Base-by-base conservation (phyloP, 2,888 invertebrate genomes). In the Aphidius colemani region DNA sequence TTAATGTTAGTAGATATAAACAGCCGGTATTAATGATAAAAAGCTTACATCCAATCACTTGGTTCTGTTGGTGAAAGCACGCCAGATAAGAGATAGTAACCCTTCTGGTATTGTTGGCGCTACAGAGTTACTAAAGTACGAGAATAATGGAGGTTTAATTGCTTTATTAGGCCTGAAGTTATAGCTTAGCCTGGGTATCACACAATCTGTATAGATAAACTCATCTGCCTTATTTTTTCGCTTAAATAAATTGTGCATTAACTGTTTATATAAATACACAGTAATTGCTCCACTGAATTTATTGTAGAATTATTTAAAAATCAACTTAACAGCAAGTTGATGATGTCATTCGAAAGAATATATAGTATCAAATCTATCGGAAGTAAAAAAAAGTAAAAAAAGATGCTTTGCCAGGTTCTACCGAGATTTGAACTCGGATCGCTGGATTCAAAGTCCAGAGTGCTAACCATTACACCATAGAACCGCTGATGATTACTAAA, bases 361-460 rank as follows among this genome's bases (percentile, higher is more conserved):
- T 18, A 18, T 18, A 18, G n/a, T n/a, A 18, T 18, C 13, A 18
- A 18, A 18, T 18, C 13, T 30, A 30, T 5, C 30, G 30, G 5
- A 30, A 30, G 5, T 30, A 30, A 5, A 30, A 30, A 30, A 30
- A 30, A 30, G 5, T 2, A 30, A 30, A 30, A 30, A 30, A 30
- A 30, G 30, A 3, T 30, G 5, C 3, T 30, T 30, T 30, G 30
- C 55, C 39, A 76, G 89, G 88, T 88, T 85, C 88, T 88, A 89
- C 89, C 88, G 89, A 89, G 89, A 89, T 88, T 89, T 88, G 89
- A 89, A 89, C 89, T 89, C 88, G 88, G 89, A 89, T 89, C 88
- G 88, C 88, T 89, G 88, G 89, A 89, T 89, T 89, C 88, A 89
- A 86, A 89, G 89, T 89, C 89, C 89, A 89, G 88, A 89, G 89